phyloP scores from a whole-genome alignment of 2,113 vertebrate species.

The Nyctereutes procyonoides region DNA sequence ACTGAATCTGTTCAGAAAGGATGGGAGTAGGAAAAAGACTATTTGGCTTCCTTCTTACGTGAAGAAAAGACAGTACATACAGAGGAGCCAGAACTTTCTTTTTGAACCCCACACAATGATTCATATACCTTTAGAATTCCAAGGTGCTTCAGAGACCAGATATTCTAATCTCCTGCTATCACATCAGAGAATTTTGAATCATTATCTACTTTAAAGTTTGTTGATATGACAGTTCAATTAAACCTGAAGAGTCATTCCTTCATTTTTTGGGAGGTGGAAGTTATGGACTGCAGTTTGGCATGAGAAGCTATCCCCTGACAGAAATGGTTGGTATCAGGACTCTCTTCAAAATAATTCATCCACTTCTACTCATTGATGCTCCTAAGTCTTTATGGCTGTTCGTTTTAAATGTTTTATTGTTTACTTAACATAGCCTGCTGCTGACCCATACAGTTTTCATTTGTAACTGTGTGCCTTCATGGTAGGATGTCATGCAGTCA shows the following conservation, averaged over 20 bases:
- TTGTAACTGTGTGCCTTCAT: constrained; percentile 77
- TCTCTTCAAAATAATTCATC: constrained; percentile 61
- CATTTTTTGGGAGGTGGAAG: constrained; percentile 27
- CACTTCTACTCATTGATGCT: constrained; percentile 73
- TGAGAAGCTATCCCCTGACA: neutral
- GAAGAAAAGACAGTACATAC: neutral
- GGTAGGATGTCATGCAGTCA: constrained; percentile 70
- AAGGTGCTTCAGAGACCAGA: neutral
- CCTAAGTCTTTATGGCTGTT: constrained; percentile 77
- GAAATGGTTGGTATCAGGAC: neutral
- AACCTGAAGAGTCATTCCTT: neutral
- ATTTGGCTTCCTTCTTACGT: neutral
- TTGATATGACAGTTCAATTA: neutral
- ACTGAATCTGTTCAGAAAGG: neutral
- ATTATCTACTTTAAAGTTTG: neutral
- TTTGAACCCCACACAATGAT: neutral
- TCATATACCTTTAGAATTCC: neutral
- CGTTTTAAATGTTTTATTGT: constrained; percentile 88
- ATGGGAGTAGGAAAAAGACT: neutral
- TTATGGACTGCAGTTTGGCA: neutral
- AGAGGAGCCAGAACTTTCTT: neutral
- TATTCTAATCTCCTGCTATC: neutral
- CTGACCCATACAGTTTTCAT: constrained; percentile 87
- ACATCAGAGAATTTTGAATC: neutral
- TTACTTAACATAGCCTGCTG: constrained; percentile 88